Conservation (phyloP, 2,113 vertebrate species). For the Hepsetus odoe region DNA sequence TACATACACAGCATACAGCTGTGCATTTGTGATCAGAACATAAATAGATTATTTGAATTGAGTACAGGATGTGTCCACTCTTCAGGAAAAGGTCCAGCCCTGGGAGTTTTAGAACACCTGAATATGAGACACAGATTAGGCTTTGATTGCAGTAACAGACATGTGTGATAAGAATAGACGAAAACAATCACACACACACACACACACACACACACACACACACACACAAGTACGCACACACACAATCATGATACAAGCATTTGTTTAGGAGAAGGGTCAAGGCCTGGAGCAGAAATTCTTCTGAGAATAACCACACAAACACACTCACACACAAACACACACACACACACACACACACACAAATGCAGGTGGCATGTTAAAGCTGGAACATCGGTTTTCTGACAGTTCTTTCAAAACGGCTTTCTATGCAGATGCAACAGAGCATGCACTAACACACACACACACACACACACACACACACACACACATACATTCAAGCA, state of each 20-base stretch:
- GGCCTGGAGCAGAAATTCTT: conserved; percentile 12
- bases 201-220: conserved; percentile 23
- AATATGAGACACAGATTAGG: not conserved
- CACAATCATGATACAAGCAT: not conserved
- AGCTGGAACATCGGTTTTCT: conserved; percentile 6
- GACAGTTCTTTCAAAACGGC: conserved; percentile 21
- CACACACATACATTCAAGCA: no score
- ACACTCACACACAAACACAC: conserved; percentile 5
- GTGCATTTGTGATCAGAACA: no score
- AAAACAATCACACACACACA: not conserved
- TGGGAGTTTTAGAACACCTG: not conserved
- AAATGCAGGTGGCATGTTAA: conserved; percentile 1
- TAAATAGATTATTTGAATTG: not conserved
- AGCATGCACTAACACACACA: no score
- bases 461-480: no score
- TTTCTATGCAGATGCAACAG: conserved; percentile 12
- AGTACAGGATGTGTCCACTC: not conserved
- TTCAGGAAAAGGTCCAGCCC: not conserved
- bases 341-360: not conserved
- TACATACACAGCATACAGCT: no score
- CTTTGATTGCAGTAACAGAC: not conserved
- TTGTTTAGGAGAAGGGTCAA: conserved; percentile 22
- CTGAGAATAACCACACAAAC: conserved; percentile 8
- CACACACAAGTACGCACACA: not conserved
- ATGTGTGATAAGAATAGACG: not conserved